Evolutionary conservation across 2,888 invertebrate species (phyloP).

Genomic region (Agriotes lineatus): DNA sequence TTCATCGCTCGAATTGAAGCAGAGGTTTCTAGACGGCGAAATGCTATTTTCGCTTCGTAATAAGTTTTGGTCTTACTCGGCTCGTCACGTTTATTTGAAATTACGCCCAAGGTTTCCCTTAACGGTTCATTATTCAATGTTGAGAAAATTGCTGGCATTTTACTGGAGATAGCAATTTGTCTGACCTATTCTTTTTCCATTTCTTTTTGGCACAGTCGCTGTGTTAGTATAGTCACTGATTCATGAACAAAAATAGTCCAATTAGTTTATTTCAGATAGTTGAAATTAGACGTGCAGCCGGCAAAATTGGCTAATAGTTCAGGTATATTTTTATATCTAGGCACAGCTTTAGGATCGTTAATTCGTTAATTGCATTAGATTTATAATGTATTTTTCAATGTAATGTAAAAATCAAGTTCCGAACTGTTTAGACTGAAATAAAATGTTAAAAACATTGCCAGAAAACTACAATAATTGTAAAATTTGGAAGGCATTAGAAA

Average conservation of each 20-base stretch:
- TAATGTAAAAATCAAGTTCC: no score
- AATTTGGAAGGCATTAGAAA: no score
- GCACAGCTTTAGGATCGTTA: no score
- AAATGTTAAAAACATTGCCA: no score
- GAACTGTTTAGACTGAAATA: no score
- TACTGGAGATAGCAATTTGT: constrained; percentile 9
- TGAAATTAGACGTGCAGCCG: constrained; percentile 14
- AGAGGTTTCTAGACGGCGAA: background rate
- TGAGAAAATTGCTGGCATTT: constrained; percentile 14
- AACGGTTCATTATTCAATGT: constrained; percentile 16
- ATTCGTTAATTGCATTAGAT: no score
- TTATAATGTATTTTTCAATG: no score
- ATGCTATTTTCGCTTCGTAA: background rate
- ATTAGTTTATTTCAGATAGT: constrained; percentile 27
- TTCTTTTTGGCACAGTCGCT: background rate
- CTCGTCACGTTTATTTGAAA: background rate
- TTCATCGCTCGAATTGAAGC: no score
- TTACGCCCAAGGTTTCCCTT: constrained; percentile 3
- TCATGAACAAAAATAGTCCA: constrained; percentile 31
- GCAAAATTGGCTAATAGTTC: constrained; percentile 8
- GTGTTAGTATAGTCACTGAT: constrained; percentile 19
- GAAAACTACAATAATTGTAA: no score
- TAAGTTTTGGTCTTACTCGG: background rate
- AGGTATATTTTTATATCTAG: background rate
- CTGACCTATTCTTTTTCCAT: constrained; percentile 14